Evolutionary conservation across 2,797 vertebrate species (phyloP).

Genomic region (Propithecus deckenii): DNA sequence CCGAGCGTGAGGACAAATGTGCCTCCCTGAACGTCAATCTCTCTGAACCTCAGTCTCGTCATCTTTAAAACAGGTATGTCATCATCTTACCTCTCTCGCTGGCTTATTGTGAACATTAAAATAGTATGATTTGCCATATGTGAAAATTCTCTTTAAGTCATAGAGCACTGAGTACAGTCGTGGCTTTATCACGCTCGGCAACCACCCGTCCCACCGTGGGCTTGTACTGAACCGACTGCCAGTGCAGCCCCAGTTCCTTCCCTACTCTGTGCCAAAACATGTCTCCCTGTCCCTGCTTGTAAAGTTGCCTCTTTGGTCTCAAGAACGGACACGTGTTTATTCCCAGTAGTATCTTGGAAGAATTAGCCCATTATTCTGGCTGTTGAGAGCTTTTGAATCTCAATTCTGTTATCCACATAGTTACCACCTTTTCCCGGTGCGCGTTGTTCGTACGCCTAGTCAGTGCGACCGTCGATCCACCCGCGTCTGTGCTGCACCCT

Average conservation of each 20-base stretch:
- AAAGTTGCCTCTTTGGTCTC: not conserved
- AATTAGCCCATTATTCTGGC: not conserved
- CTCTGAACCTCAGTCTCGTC: not conserved
- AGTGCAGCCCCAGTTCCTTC: not conserved
- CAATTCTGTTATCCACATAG: not conserved
- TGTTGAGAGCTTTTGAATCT: not conserved
- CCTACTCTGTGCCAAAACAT: not conserved
- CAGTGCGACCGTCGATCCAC: not conserved
- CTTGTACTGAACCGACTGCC: not conserved
- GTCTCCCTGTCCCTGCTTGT: not conserved
- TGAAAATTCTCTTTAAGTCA: not conserved
- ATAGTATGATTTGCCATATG: not conserved
- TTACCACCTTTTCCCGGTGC: not conserved
- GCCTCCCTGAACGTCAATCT: not conserved
- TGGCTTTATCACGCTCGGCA: not conserved
- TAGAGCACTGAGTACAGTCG: not conserved
- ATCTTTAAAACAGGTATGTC: not conserved
- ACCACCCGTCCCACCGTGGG: not conserved
- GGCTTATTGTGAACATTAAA: not conserved
- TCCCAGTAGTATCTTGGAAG: not conserved
- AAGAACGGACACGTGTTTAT: not conserved
- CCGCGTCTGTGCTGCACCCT: not conserved
- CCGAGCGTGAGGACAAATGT: not conserved
- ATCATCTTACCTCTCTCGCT: not conserved
- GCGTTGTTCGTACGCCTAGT: not conserved